phyloP scores from a whole-genome alignment of 2,888 invertebrate genomes.

The Drepanosiphum platanoidis region DNA sequence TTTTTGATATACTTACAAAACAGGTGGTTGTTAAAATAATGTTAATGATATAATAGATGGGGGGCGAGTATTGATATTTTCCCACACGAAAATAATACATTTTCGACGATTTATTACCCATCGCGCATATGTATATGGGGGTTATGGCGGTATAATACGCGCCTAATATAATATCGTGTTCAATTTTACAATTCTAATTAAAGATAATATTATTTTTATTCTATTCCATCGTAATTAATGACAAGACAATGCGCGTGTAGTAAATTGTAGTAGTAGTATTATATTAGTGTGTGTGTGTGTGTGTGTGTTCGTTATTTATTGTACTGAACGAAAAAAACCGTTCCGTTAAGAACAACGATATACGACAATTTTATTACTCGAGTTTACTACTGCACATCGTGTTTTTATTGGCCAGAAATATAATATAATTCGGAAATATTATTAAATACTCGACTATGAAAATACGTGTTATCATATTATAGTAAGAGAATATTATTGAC shows the following conservation, averaged over 20 bases:
- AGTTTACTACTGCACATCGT: too few species aligned
- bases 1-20: too few species aligned
- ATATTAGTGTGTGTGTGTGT: not conserved
- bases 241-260: not conserved
- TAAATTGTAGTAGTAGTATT: too few species aligned
- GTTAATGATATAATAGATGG: constrained; percentile 27
- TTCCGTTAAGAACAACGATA: too few species aligned
- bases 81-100: constrained; percentile 38
- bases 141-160: too few species aligned
- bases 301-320: not conserved
- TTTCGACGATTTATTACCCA: constrained; percentile 24
- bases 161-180: not conserved
- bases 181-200: not conserved
- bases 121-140: too few species aligned
- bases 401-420: too few species aligned
- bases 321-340: not conserved
- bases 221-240: not conserved
- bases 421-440: too few species aligned
- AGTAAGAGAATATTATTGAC: too few species aligned
- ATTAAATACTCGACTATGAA: too few species aligned
- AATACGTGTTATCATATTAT: too few species aligned
- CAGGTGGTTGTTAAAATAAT: constrained; percentile 59
- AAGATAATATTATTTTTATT: not conserved
- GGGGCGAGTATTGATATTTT: constrained; percentile 45
- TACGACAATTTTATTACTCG: too few species aligned